These are phyloP conservation scores for Neodiprion lecontei DNA, from an alignment of 1,140 invertebrate genomes.

Conservation along the genomic window DNA sequence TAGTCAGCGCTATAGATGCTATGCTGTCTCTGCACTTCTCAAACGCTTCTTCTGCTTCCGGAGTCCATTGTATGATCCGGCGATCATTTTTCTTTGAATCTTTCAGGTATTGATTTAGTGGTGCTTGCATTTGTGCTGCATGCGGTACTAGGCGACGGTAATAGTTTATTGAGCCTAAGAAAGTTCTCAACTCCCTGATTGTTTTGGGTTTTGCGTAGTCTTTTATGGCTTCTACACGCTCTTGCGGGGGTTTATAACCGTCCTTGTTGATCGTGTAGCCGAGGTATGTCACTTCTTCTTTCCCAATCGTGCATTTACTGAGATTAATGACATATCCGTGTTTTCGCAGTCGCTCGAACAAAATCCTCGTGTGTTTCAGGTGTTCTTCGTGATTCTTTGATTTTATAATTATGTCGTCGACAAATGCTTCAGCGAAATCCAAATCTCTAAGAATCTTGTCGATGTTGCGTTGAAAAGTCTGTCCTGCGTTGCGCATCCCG, in stretches of 20 bases:
- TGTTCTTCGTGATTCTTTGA: conserved; percentile 29
- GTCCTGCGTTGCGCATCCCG: conserved; percentile 56
- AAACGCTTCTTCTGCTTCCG: conserved; percentile 16
- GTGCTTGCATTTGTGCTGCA: conserved; percentile 36
- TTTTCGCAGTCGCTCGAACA: conserved; percentile 27
- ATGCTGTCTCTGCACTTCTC: conserved; percentile 4
- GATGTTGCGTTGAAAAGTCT: conserved; percentile 59
- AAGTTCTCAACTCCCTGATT: conserved; percentile 31
- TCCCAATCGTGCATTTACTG: conserved; percentile 41
- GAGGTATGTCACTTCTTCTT: conserved; percentile 30
- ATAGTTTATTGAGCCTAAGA: conserved; percentile 45
- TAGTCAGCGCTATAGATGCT: not conserved
- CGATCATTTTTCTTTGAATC: conserved; percentile 32
- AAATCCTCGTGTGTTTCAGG: conserved; percentile 10
- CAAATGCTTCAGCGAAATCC: conserved; percentile 32
- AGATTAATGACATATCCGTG: conserved; percentile 35
- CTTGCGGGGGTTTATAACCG: conserved; percentile 35
- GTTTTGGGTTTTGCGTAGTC: conserved; percentile 36
- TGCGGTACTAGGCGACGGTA: conserved; percentile 30
- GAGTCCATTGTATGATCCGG: conserved; percentile 11
- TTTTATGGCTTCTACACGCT: conserved; percentile 33
- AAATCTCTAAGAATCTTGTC: conserved; percentile 29
- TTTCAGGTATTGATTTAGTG: conserved; percentile 27
- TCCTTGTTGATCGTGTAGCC: conserved; percentile 37
- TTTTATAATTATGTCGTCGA: conserved; percentile 35